These are phyloP conservation scores for Fissipunctia ypsillon DNA, from an alignment of 2,888 invertebrate genomes.

Conservation along the genomic window DNA sequence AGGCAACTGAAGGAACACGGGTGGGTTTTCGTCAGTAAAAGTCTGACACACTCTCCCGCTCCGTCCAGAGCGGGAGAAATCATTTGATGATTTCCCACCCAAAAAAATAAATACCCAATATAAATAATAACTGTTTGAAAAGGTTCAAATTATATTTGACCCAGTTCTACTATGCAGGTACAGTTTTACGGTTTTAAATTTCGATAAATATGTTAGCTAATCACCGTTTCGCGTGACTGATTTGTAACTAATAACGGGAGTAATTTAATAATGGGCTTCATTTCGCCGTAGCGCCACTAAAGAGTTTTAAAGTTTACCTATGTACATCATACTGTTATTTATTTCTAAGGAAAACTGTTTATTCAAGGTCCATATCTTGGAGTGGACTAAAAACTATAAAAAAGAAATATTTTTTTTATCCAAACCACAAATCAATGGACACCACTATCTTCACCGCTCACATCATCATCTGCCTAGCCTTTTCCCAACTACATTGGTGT, in stretches of 20 bases:
- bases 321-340: not conserved
- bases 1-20: too few species aligned
- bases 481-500: too few species aligned
- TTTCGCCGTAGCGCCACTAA: not conserved
- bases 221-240: conserved; percentile 30
- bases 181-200: not conserved
- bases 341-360: not conserved
- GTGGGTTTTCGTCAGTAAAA: too few species aligned
- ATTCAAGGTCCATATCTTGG: not conserved
- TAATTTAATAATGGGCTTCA: conserved; percentile 20
- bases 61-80: too few species aligned
- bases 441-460: too few species aligned
- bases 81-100: too few species aligned
- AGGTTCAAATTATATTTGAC: too few species aligned
- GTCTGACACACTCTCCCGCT: too few species aligned
- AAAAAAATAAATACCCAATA: too few species aligned
- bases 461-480: too few species aligned
- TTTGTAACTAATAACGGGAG: not conserved
- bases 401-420: not conserved
- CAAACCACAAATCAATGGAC: too few species aligned
- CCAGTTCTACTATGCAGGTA: not conserved
- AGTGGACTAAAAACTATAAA: not conserved
- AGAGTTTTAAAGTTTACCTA: not conserved
- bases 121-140: too few species aligned
- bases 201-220: not conserved